These are phyloP conservation scores for Callinectes sapidus DNA, from an alignment of 2,888 invertebrate species.

Conservation along the genomic window DNA sequence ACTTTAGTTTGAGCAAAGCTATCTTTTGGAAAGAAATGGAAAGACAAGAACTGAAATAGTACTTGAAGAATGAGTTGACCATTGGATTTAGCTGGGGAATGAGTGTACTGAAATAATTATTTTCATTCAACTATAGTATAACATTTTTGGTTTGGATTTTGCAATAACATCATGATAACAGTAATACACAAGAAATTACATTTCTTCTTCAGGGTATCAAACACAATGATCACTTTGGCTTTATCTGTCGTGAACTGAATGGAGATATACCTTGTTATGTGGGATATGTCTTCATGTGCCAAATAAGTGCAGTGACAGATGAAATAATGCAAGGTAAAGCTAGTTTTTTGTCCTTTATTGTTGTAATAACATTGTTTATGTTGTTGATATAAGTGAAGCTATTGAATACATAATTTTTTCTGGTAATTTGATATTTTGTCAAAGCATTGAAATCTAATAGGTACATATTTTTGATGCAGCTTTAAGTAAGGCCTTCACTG, in stretches of 20 bases:
- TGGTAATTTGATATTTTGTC: background rate
- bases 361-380: background rate
- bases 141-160: background rate
- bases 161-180: background rate
- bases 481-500: slow-evolving; percentile 71
- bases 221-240: slow-evolving; percentile 92
- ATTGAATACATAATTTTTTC: background rate
- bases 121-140: background rate
- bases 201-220: slow-evolving; percentile 81
- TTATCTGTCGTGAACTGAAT: slow-evolving; percentile 88
- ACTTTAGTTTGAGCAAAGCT: no score
- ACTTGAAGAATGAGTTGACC: no score
- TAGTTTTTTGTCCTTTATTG: background rate
- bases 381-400: background rate
- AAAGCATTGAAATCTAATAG: background rate
- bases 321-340: slow-evolving; percentile 81
- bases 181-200: background rate
- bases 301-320: slow-evolving; percentile 87
- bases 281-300: slow-evolving; percentile 92
- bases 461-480: slow-evolving; percentile 44
- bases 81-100: no score
- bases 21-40: no score
- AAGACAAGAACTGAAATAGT: no score
- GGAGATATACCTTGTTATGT: slow-evolving; percentile 81
- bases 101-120: no score